Evolutionary conservation across 2,888 invertebrate genomes (phyloP).

Genomic region (Lordiphosa andalusiaca): DNA sequence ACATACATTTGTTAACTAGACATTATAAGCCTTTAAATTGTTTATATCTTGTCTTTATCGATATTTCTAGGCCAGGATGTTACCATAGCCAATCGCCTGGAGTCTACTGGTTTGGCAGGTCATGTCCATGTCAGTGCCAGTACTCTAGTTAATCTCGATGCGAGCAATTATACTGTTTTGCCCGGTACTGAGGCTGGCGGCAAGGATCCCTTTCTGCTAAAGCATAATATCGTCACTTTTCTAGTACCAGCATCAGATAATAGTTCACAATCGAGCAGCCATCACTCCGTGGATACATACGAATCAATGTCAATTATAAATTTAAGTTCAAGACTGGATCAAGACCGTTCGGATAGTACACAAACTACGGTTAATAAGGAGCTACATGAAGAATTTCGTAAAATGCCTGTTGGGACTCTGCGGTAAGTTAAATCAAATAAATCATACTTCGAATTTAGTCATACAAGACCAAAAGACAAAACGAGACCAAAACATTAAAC

Average conservation of each 20-base stretch:
- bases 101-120: constrained; percentile 93
- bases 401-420: constrained; percentile 89
- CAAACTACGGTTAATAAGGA: constrained; percentile 81
- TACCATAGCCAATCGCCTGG: constrained; percentile 96
- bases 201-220: constrained; percentile 86
- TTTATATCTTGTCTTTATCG: not conserved
- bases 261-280: no score
- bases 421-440: constrained; percentile 81
- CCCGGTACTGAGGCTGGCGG: constrained; percentile 77
- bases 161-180: constrained; percentile 83
- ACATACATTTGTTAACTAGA: no score
- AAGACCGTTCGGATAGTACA: no score
- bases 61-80: constrained; percentile 84
- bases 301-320: constrained; percentile 37
- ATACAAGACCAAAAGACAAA: no score
- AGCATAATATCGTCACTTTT: constrained; percentile 89
- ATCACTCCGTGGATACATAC: not conserved
- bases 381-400: constrained; percentile 89
- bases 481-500: no score
- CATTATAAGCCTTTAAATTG: not conserved
- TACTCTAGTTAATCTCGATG: constrained; percentile 84
- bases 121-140: constrained; percentile 92
- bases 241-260: constrained; percentile 82
- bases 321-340: constrained; percentile 69
- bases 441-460: no score